Conservation (phyloP, 2,113 vertebrate species). For the Psephotus haematonotus region DNA sequence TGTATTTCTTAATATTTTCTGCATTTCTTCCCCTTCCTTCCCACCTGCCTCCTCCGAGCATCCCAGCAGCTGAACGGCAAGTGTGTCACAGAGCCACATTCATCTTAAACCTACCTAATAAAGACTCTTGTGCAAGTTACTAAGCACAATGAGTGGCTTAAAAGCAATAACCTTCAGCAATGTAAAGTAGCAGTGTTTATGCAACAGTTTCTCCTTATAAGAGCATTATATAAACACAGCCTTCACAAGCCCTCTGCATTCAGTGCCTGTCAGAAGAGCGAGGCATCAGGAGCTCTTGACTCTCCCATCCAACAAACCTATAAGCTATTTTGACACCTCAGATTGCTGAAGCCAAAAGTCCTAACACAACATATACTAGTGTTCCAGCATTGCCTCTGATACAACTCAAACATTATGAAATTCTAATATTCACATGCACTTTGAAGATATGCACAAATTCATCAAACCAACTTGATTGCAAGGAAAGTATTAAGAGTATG, state of each 20-base stretch:
- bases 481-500: neutral
- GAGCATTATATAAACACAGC: neutral
- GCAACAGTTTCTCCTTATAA: neutral
- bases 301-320: neutral
- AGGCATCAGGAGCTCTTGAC: neutral
- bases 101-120: neutral
- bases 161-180: neutral
- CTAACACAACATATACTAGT: neutral
- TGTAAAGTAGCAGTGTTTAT: neutral
- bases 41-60: neutral
- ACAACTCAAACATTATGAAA: neutral
- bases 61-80: neutral
- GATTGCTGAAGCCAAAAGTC: neutral
- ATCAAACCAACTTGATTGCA: neutral
- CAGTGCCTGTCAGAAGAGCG: neutral
- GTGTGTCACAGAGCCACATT: neutral
- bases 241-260: neutral
- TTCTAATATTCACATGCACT: neutral
- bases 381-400: neutral
- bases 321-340: neutral
- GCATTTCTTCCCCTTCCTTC: neutral
- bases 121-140: neutral
- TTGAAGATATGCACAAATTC: neutral
- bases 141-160: neutral
- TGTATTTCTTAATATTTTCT: slow-evolving; percentile 11